These are phyloP conservation scores for Omphaloscelis lunosa DNA, from an alignment of 2,888 invertebrate genomes.

Conservation along the genomic window DNA sequence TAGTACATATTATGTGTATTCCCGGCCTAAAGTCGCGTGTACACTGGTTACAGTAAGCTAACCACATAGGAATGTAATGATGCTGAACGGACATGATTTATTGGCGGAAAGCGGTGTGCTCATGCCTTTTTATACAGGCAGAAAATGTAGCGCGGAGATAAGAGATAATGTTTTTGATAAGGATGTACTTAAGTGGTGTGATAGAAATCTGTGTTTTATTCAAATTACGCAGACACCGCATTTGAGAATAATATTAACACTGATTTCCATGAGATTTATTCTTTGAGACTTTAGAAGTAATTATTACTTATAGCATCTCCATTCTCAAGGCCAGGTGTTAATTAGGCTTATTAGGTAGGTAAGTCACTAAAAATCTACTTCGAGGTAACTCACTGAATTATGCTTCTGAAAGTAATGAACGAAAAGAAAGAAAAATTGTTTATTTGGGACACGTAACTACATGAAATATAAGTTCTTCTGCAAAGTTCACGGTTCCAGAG, in stretches of 20 bases:
- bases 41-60: constrained; percentile 19
- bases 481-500: not conserved
- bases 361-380: not conserved
- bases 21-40: constrained; percentile 28
- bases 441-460: not conserved
- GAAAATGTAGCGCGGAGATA: constrained; percentile 12
- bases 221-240: not conserved
- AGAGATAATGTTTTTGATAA: constrained; percentile 3
- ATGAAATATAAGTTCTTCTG: not conserved
- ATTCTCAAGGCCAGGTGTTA: not conserved
- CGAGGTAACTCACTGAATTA: too few species aligned
- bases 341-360: not conserved
- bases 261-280: not conserved
- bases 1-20: not conserved
- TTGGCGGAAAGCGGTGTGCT: constrained; percentile 33
- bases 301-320: not conserved
- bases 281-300: not conserved
- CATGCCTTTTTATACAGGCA: constrained; percentile 18
- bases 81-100: constrained; percentile 50
- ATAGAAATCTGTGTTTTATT: constrained; percentile 9
- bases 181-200: not conserved
- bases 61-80: constrained; percentile 24
- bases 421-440: too few species aligned
- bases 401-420: too few species aligned
- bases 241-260: not conserved